phyloP scores from a whole-genome alignment of 2,797 vertebrate species.

The Lepus townsendii region DNA sequence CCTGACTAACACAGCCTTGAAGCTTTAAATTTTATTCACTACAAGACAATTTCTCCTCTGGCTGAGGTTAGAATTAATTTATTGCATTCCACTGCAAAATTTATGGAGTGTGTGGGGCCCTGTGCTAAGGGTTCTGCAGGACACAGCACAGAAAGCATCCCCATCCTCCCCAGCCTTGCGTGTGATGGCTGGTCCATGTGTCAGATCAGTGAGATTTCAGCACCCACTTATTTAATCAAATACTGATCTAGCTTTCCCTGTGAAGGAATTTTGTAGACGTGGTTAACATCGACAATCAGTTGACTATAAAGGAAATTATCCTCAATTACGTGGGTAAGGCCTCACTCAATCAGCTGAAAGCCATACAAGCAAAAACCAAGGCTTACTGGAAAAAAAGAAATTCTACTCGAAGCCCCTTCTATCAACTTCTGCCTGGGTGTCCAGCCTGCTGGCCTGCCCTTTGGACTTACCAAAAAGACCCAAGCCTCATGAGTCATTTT shows the following conservation, averaged over 20 bases:
- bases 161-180: not conserved
- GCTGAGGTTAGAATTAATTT: not conserved
- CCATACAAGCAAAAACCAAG: not conserved
- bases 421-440: not conserved
- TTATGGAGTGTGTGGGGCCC: not conserved
- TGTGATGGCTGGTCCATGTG: not conserved
- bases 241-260: not conserved
- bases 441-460: not conserved
- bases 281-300: not conserved
- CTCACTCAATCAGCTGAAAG: not conserved
- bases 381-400: not conserved
- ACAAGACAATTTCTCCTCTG: not conserved
- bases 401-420: not conserved
- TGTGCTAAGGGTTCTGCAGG: not conserved
- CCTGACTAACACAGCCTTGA: not conserved
- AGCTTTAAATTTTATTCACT: slow-evolving; percentile 15
- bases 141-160: not conserved
- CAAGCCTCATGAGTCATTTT: not conserved
- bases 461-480: not conserved
- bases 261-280: not conserved
- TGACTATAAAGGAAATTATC: not conserved
- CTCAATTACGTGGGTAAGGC: not conserved
- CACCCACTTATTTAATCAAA: not conserved
- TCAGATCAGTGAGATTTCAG: not conserved
- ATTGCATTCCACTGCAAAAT: not conserved